phyloP scores from a whole-genome alignment of 2,113 vertebrate species.

The Polyodon spathula region DNA sequence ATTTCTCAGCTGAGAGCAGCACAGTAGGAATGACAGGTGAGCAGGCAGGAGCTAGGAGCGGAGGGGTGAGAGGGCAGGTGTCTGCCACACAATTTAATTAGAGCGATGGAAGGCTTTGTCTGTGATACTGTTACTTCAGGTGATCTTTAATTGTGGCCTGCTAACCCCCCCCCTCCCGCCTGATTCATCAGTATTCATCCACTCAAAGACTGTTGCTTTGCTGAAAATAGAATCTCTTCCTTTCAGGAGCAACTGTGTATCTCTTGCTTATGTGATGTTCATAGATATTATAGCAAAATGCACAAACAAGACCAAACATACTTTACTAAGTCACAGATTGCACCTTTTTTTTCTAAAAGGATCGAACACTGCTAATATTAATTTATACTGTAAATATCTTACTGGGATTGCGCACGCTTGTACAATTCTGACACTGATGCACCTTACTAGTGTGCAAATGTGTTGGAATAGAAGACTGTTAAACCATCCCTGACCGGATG shows the following conservation, averaged over 20 bases:
- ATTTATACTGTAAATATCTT: too few species aligned
- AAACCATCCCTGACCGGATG: too few species aligned
- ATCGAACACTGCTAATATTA: too few species aligned
- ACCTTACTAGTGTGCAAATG: too few species aligned
- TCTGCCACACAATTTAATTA: slow-evolving; percentile 64
- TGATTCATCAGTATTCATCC: slow-evolving; percentile 52
- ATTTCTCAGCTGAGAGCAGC: slow-evolving; percentile 27
- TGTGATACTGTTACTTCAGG: slow-evolving; percentile 59
- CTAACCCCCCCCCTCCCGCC: slow-evolving; percentile 30
- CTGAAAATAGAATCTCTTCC: slow-evolving; percentile 35
- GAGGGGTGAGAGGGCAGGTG: slow-evolving; percentile 64
- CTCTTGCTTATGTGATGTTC: slow-evolving; percentile 9
- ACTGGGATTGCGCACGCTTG: too few species aligned
- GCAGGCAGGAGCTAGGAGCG: slow-evolving; percentile 26
- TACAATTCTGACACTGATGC: too few species aligned
- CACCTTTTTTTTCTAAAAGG: too few species aligned
- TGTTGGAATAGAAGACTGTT: too few species aligned
- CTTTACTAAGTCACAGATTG: too few species aligned
- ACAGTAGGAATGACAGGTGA: slow-evolving; percentile 43
- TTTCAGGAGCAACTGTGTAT: slow-evolving; percentile 11
- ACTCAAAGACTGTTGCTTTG: slow-evolving; percentile 32
- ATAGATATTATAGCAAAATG: too few species aligned
- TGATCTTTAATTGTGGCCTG: slow-evolving; percentile 61
- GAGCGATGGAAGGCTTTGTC: slow-evolving; percentile 56
- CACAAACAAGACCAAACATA: too few species aligned